A percentile compares a stretch with the other conserved stretches of the same genome.
Conservation (phyloP, 1,140 invertebrate species). For the Drosophila erecta region DNA sequence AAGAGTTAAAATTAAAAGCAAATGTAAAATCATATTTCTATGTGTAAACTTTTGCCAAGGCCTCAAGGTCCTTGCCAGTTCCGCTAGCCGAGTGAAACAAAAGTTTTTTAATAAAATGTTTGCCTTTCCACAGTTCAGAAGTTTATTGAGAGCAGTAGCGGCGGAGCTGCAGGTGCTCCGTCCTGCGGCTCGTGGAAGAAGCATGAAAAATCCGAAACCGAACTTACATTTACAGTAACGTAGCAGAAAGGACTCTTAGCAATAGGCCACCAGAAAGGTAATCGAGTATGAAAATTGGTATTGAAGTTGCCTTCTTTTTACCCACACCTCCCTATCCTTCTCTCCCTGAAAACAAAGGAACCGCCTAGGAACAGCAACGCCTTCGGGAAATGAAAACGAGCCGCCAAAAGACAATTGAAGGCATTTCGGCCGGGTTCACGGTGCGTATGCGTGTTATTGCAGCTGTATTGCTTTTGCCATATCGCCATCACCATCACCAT, state of each 20-base stretch:
- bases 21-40: constrained; percentile 84
- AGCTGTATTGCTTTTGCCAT: constrained; percentile 25
- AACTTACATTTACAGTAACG: constrained; percentile 42
- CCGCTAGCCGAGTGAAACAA: constrained; percentile 64
- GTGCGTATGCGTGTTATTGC: constrained; percentile 69
- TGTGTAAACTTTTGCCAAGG: constrained; percentile 77
- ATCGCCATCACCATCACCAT: background rate
- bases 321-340: background rate
- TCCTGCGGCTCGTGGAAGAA: constrained; percentile 4
- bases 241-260: constrained; percentile 23
- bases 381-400: constrained; percentile 63
- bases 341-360: constrained; percentile 8
- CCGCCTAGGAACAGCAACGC: constrained; percentile 1
- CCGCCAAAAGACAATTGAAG: constrained; percentile 56
- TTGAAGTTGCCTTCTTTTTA: constrained; percentile 41
- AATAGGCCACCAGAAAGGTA: constrained; percentile 67
- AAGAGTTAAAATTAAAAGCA: constrained; percentile 84
- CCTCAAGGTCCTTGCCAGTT: constrained; percentile 18
- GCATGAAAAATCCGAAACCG: constrained; percentile 15
- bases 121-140: constrained; percentile 70
- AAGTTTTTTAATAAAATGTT: constrained; percentile 84
- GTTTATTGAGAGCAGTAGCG: constrained; percentile 42
- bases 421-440: constrained; percentile 35
- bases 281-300: constrained; percentile 83
- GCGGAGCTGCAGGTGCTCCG: constrained; percentile 19